Conservation (phyloP, 2,888 invertebrate species). For the Chirona hameri region DNA sequence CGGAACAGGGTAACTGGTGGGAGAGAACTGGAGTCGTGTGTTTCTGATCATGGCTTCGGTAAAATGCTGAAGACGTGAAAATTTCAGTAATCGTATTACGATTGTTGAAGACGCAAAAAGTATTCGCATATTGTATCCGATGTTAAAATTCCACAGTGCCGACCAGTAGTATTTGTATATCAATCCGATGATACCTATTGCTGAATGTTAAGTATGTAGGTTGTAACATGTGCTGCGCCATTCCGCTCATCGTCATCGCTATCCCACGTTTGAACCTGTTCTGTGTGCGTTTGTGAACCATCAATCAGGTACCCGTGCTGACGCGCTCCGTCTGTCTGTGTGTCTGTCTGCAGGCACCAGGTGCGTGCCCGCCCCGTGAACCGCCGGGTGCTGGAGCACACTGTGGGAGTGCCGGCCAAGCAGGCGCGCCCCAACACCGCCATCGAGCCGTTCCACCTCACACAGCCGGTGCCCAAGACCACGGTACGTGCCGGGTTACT, state of each 20-base stretch:
- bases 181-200: not conserved
- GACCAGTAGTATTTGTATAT: not conserved
- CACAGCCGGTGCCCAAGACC: not conserved
- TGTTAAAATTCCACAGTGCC: no score
- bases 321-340: no score
- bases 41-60: no score
- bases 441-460: constrained; percentile 9
- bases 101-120: no score
- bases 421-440: not conserved
- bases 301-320: not conserved
- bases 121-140: no score
- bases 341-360: not conserved
- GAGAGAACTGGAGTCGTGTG: no score
- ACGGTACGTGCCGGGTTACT: not conserved
- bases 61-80: no score
- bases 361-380: constrained; percentile 22
- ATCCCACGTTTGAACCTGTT: no score
- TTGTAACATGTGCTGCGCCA: not conserved
- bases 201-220: not conserved
- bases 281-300: not conserved
- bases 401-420: constrained; percentile 22
- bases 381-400: constrained; percentile 13
- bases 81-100: no score
- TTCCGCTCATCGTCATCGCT: not conserved
- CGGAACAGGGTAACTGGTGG: no score